Percentiles rank a stretch among this genome's conserved stretches.
phyloP scores from a whole-genome alignment of 2,113 vertebrate genomes.

The Oryzias curvinotus region DNA sequence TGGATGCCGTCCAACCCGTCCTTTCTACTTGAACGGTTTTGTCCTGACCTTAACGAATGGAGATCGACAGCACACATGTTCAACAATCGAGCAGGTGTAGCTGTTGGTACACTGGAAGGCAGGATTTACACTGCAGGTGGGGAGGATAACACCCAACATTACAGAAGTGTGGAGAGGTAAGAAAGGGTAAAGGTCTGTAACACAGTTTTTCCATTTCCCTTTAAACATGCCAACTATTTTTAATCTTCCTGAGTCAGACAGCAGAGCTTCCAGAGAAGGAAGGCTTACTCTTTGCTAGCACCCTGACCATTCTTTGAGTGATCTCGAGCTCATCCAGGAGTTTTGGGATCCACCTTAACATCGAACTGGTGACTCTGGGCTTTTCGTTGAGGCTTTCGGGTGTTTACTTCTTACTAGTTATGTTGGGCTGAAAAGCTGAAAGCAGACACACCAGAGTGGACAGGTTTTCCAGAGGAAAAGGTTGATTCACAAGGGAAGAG shows the following conservation, averaged over 20 bases:
- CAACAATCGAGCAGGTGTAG: slow-evolving; percentile 44
- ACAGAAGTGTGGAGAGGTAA: slow-evolving; percentile 71
- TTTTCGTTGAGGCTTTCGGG: no score
- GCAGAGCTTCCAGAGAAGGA: neutral
- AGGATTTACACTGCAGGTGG: slow-evolving; percentile 69
- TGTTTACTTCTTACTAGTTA: neutral
- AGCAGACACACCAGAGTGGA: neutral
- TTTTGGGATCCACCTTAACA: slow-evolving; percentile 17
- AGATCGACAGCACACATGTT: slow-evolving; percentile 55
- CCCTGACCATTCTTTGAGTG: slow-evolving; percentile 9
- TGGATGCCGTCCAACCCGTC: slow-evolving; percentile 57
- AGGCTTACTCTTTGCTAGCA: neutral
- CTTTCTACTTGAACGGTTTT: slow-evolving; percentile 69
- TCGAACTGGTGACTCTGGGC: slow-evolving; percentile 12
- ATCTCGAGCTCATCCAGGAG: slow-evolving; percentile 1
- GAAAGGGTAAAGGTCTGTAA: neutral
- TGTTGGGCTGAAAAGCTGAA: neutral
- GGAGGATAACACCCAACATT: slow-evolving; percentile 53
- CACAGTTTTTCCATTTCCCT: neutral
- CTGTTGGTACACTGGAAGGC: slow-evolving; percentile 56
- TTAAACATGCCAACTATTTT: neutral
- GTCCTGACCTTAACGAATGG: slow-evolving; percentile 68
- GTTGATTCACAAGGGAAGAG: neutral
- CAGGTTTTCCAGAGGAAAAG: neutral
- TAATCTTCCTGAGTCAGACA: neutral